Base-by-base conservation (phyloP, 2,888 invertebrate species). In the Drosophila kanekoi region DNA sequence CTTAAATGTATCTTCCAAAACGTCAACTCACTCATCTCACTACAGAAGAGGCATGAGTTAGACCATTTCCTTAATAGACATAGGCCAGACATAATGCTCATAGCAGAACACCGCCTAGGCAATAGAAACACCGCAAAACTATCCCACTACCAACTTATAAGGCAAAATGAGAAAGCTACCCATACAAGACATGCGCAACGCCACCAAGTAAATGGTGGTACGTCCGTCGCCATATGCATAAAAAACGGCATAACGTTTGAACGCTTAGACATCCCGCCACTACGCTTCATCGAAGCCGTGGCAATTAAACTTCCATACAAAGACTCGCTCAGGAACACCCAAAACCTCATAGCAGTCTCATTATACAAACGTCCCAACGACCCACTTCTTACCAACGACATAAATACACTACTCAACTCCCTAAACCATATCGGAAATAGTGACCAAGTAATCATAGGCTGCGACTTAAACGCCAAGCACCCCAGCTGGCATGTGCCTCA, bases 1-100 rank as follows among this genome's bases (percentile, higher is more conserved):
- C 5, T 43, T 1, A 59, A 47, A 41, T 40, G 38, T 5, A 52
- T 64, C 0, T 64, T 64, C 1, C 59, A 64, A 32, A 64, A 64
- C 3, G 59, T 59, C 0, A 64, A 64, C 3, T 64, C 59, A 0
- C 5, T 59, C 1, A 40, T 18, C 1, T 51, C 23, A 0, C 11
- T 47, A 1, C 3, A 35, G 3, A 64, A 64, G 10, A 64, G 35
- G n/a, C 20, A 52, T 2, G 54, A 54, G 32, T n/a, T 62, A 11
- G 16, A 62, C 3, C 6, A 16, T 16, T 48, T 41, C 3, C 9
- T 54, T 1, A 41, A 40, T 9, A 51, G n/a, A 4, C 48, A 51
- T 9, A 57, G 16, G n/a, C 63, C 57, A 10, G 33, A 51, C 1
- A 6, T 54, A 4, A 44, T 63, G 51, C 57, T 57, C 11, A 14